A percentile compares a stretch with the other conserved stretches of the same genome.
phyloP scores from a whole-genome alignment of 2,113 vertebrate species.

The Ptilonorhynchus violaceus region DNA sequence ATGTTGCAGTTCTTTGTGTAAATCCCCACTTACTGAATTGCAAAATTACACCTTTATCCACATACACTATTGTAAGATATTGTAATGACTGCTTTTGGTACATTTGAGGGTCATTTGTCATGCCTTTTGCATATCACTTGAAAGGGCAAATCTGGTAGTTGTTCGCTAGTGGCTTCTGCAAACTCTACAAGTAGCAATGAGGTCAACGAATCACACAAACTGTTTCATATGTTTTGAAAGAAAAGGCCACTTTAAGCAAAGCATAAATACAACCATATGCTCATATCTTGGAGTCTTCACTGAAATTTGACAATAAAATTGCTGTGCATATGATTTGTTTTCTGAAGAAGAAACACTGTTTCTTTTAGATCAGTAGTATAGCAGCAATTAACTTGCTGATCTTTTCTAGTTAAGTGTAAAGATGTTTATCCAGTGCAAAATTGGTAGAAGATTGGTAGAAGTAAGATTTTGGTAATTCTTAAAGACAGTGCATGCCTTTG shows the following conservation, averaged over 20 bases:
- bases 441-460: not conserved
- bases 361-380: not conserved
- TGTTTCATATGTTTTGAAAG: constrained; percentile 16
- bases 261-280: constrained; percentile 56
- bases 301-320: constrained; percentile 26
- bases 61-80: not conserved
- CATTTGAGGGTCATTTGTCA: constrained; percentile 4
- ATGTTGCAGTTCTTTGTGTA: not conserved
- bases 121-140: not conserved
- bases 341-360: not conserved
- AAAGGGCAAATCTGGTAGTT: constrained; percentile 29
- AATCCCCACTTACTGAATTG: not conserved
- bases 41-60: not conserved
- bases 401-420: not conserved
- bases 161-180: constrained; percentile 38
- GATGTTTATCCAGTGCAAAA: not conserved
- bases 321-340: not conserved
- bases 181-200: not conserved
- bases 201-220: constrained; percentile 13
- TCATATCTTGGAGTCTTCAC: not conserved
- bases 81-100: not conserved
- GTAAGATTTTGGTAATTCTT: not conserved
- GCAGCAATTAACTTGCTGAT: not conserved
- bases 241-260: constrained; percentile 5
- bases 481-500: not conserved